phyloP scores from a whole-genome alignment of 2,113 vertebrate genomes.

The Gallinago jamesoni region DNA sequence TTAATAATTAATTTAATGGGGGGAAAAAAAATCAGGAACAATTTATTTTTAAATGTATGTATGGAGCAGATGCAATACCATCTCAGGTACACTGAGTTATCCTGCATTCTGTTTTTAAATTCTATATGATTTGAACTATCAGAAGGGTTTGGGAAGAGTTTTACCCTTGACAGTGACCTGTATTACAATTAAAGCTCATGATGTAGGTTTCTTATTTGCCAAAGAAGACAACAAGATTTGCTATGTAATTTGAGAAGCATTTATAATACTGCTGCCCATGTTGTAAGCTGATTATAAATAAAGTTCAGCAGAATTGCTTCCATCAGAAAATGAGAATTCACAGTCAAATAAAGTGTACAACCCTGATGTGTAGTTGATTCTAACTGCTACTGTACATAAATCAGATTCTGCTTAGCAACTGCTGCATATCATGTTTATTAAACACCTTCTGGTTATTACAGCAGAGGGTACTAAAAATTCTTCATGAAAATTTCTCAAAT shows the following conservation, averaged over 20 bases:
- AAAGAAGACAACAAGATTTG: slow-evolving; percentile 71
- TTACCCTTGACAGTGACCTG: slow-evolving; percentile 70
- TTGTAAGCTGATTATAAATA: slow-evolving; percentile 76
- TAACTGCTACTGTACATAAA: slow-evolving; percentile 63
- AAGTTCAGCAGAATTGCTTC: slow-evolving; percentile 72
- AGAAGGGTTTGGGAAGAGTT: slow-evolving; percentile 45
- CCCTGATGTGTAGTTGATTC: slow-evolving; percentile 63
- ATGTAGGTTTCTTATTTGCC: slow-evolving; percentile 61
- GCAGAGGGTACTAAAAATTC: slow-evolving; percentile 59
- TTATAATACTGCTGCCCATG: slow-evolving; percentile 37
- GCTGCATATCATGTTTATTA: slow-evolving; percentile 77
- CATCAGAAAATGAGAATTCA: slow-evolving; percentile 71
- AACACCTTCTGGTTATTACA: slow-evolving; percentile 73
- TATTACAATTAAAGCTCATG: slow-evolving; percentile 64
- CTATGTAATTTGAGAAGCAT: slow-evolving; percentile 71
- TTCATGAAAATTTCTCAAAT: slow-evolving; percentile 49
- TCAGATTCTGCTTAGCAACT: slow-evolving; percentile 74
- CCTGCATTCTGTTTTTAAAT: slow-evolving; percentile 10
- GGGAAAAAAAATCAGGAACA: background rate
- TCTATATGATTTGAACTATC: slow-evolving; percentile 41
- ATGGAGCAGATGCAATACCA: slow-evolving; percentile 10
- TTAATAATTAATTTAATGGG: background rate
- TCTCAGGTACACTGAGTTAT: slow-evolving; percentile 6
- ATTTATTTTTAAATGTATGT: background rate
- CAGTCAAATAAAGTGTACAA: slow-evolving; percentile 71